phyloP scores from a whole-genome alignment of 2,888 invertebrate species.

The Disparrhopalites patrizii region DNA sequence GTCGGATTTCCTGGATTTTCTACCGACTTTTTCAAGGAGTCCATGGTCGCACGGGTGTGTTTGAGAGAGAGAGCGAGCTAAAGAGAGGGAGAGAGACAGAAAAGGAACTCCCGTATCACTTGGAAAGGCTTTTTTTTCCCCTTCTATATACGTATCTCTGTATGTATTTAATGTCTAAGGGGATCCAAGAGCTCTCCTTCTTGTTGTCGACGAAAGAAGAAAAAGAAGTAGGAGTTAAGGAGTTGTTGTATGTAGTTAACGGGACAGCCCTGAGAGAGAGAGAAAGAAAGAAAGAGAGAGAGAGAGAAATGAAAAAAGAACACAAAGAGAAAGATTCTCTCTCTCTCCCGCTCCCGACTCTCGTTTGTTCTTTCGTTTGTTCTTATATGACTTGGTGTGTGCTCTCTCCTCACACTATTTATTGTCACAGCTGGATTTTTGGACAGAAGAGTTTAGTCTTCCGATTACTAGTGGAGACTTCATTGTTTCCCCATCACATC shows the following conservation, averaged over 20 bases:
- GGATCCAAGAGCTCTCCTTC: no score
- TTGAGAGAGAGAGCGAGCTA: no score
- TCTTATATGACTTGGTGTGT: conserved; percentile 23
- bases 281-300: not conserved
- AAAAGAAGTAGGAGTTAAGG: no score
- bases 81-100: no score
- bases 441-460: conserved; percentile 19
- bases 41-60: conserved; percentile 4
- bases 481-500: conserved; percentile 19
- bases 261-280: no score
- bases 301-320: not conserved
- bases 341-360: no score
- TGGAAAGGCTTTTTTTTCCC: no score
- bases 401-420: conserved; percentile 24
- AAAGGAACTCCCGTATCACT: no score
- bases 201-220: conserved; percentile 8
- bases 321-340: conserved; percentile 12
- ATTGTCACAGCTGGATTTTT: conserved; percentile 35
- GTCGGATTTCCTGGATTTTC: conserved; percentile 23
- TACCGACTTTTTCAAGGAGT: conserved; percentile 17
- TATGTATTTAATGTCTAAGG: no score
- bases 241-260: no score
- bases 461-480: conserved; percentile 25
- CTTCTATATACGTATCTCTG: no score
- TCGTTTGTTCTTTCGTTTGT: conserved; percentile 11